A percentile compares a stretch with the other conserved stretches of the same genome.
Conservation (phyloP, 2,113 vertebrate species). For the Eulacestoma nigropectus region DNA sequence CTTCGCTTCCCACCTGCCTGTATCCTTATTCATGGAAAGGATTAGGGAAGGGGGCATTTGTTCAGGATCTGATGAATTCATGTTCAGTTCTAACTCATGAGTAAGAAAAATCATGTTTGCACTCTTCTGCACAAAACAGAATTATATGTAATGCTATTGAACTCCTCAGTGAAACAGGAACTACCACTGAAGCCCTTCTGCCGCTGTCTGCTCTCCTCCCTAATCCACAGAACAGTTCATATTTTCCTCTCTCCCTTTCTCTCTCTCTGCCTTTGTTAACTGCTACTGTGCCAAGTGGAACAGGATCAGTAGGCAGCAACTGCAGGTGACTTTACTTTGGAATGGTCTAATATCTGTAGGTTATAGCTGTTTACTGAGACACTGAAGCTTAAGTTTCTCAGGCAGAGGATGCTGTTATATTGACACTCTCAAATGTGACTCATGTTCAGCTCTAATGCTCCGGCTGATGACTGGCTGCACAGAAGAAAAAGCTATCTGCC, state of each 20-base stretch:
- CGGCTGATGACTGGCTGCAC: background rate
- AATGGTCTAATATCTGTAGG: background rate
- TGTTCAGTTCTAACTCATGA: background rate
- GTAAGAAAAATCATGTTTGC: background rate
- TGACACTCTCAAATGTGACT: background rate
- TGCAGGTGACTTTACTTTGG: background rate
- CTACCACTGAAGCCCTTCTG: background rate
- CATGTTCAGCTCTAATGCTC: background rate
- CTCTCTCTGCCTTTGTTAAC: background rate
- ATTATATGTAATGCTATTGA: background rate
- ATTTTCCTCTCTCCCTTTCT: background rate
- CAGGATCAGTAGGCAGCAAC: background rate
- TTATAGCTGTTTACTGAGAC: background rate
- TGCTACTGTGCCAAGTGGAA: background rate
- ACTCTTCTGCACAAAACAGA: background rate
- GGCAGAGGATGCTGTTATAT: background rate
- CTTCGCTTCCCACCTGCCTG: background rate
- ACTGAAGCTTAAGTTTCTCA: background rate
- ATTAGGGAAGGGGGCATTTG: background rate
- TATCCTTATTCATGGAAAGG: background rate
- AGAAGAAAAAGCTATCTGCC: background rate
- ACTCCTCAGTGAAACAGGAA: background rate
- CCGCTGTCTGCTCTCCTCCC: background rate
- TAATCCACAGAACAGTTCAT: background rate
- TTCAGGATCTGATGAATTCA: background rate